These are phyloP conservation scores for Spheniscus humboldti DNA, from an alignment of 2,797 vertebrate species.

Conservation along the genomic window DNA sequence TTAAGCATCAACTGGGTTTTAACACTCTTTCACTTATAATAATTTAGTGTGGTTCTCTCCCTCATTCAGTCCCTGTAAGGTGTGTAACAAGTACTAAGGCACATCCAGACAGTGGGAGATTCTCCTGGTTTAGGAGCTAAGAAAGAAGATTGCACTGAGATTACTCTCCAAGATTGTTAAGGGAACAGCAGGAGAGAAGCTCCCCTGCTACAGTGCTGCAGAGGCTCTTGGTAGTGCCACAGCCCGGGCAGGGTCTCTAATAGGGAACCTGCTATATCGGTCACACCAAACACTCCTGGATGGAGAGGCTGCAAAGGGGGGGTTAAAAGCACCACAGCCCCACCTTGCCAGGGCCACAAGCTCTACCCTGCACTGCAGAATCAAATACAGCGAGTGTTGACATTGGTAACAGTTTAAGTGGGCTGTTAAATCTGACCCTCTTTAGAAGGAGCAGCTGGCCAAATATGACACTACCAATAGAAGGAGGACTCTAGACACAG, in stretches of 20 bases:
- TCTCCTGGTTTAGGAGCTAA: not conserved
- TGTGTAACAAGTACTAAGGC: not conserved
- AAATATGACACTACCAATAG: not conserved
- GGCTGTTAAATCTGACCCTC: not conserved
- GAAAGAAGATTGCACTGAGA: not conserved
- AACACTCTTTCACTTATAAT: not conserved
- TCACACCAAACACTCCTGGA: not conserved
- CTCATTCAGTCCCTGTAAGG: not conserved
- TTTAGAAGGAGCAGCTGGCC: not conserved
- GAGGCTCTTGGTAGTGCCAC: not conserved
- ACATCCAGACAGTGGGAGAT: not conserved
- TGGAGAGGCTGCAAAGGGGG: not conserved
- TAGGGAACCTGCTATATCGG: not conserved
- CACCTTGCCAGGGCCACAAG: not conserved
- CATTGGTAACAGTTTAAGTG: not conserved
- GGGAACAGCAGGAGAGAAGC: not conserved
- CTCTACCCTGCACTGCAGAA: not conserved
- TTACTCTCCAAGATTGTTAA: not conserved
- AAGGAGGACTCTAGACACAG: not conserved
- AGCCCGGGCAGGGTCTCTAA: not conserved
- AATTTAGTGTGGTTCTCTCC: not conserved
- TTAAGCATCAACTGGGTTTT: not conserved
- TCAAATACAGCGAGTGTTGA: not conserved
- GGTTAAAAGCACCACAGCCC: not conserved
- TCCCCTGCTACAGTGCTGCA: not conserved